These are phyloP conservation scores for Chelidonichthys spinosus DNA, from an alignment of 2,797 vertebrate species.

Conservation along the genomic window DNA sequence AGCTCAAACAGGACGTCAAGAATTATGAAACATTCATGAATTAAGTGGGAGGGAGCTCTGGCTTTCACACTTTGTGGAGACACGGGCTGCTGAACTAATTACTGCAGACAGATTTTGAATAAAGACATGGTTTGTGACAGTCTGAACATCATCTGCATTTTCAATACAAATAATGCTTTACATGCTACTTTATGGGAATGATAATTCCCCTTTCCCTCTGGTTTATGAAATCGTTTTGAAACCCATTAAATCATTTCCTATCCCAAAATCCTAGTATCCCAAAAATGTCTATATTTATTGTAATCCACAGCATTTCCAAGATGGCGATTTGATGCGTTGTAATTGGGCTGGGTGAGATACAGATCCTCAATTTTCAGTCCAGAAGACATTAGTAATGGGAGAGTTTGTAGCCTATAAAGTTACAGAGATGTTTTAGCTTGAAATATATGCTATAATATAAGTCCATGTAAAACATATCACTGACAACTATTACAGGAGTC, in stretches of 20 bases:
- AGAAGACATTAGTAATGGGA: conserved; percentile 28
- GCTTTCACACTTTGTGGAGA: conserved; percentile 59
- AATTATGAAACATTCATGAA: conserved; percentile 68
- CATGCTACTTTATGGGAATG: background rate
- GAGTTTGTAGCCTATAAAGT: conserved; percentile 9
- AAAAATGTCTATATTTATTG: conserved; percentile 17
- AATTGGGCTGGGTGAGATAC: conserved; percentile 12
- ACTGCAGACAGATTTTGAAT: conserved; percentile 55
- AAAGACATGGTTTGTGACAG: conserved; percentile 4
- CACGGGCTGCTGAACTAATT: conserved; percentile 57
- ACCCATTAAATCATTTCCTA: conserved; percentile 4
- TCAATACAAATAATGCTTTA: conserved; percentile 9
- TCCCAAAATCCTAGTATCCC: background rate
- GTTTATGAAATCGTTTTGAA: conserved; percentile 13
- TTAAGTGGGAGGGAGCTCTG: conserved; percentile 31
- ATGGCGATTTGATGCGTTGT: conserved; percentile 12
- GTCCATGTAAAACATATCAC: background rate
- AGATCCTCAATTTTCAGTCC: conserved; percentile 36
- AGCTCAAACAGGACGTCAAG: conserved; percentile 58
- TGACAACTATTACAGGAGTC: conserved; percentile 14
- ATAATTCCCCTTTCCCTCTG: background rate
- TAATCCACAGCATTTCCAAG: conserved; percentile 23
- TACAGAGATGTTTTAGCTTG: background rate
- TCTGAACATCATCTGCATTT: conserved; percentile 2
- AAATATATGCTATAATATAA: too few relatives aligned